These are phyloP conservation scores for Himantopus leucocephalus DNA, from an alignment of 2,113 vertebrate genomes.

Conservation along the genomic window DNA sequence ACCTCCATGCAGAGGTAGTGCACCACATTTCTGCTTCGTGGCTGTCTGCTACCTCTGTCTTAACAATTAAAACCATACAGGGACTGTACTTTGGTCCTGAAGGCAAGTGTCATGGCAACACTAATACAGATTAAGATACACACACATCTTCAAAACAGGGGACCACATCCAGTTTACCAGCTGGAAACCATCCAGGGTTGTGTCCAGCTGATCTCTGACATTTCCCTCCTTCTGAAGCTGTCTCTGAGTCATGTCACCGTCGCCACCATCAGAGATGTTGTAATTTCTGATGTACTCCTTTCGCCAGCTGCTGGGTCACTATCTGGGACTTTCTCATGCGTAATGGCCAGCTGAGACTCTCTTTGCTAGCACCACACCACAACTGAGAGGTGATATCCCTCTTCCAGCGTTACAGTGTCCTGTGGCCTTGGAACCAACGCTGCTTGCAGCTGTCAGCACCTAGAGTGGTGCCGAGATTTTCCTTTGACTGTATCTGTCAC, in stretches of 20 bases:
- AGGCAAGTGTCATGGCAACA: background rate
- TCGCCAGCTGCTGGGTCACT: background rate
- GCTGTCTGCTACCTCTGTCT: background rate
- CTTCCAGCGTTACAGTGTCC: background rate
- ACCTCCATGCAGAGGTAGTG: background rate
- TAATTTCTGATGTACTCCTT: background rate
- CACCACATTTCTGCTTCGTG: background rate
- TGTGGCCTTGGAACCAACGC: background rate
- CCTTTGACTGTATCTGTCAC: background rate
- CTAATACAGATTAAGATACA: background rate
- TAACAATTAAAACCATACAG: background rate
- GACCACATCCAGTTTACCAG: background rate
- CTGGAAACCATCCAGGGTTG: background rate
- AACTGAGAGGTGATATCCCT: background rate
- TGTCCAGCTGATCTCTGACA: background rate
- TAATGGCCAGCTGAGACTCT: background rate
- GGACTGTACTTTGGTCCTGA: background rate
- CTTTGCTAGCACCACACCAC: background rate
- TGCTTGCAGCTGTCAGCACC: fast-evolving
- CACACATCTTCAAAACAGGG: background rate
- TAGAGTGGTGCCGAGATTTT: background rate
- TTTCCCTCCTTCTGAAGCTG: background rate
- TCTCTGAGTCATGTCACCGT: background rate
- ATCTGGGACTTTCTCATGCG: background rate
- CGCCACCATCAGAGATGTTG: background rate